phyloP scores from a whole-genome alignment of 2,797 vertebrate genomes.

The Diceros bicornis region DNA sequence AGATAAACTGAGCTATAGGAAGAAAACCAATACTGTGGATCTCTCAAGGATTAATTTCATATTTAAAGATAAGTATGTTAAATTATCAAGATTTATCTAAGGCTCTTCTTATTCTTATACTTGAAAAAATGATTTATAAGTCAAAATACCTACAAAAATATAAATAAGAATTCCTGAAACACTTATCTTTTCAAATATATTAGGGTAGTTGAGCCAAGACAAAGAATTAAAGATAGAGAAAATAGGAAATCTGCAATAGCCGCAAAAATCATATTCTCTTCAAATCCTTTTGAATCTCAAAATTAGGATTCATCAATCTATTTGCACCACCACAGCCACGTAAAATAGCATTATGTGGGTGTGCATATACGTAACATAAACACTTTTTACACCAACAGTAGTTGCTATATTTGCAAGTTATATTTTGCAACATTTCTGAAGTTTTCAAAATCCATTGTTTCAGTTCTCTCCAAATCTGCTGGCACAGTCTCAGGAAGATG shows the following conservation, averaged over 20 bases:
- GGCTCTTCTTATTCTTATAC: background rate
- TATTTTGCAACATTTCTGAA: background rate
- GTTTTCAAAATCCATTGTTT: background rate
- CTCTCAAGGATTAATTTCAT: background rate
- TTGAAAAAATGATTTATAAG: background rate
- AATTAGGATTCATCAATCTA: background rate
- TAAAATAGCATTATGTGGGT: background rate
- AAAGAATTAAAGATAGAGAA: background rate
- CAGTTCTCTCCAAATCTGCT: background rate
- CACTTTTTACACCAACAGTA: background rate
- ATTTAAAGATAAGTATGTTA: slow-evolving; percentile 39
- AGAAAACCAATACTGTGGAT: background rate
- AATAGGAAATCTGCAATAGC: background rate
- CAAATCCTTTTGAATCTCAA: background rate
- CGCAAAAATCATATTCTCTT: slow-evolving; percentile 30
- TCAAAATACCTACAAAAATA: background rate
- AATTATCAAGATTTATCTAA: slow-evolving; percentile 40
- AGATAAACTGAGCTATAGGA: background rate
- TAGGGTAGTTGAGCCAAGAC: background rate
- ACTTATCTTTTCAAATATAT: background rate
- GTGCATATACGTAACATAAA: background rate
- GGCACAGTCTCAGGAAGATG: background rate
- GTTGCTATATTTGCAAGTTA: background rate
- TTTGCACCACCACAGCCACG: background rate
- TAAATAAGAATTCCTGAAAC: background rate